Percentiles rank a stretch among this genome's conserved stretches.
Evolutionary conservation across 2,797 vertebrate species (phyloP).

Genomic region (Saxicola maurus): DNA sequence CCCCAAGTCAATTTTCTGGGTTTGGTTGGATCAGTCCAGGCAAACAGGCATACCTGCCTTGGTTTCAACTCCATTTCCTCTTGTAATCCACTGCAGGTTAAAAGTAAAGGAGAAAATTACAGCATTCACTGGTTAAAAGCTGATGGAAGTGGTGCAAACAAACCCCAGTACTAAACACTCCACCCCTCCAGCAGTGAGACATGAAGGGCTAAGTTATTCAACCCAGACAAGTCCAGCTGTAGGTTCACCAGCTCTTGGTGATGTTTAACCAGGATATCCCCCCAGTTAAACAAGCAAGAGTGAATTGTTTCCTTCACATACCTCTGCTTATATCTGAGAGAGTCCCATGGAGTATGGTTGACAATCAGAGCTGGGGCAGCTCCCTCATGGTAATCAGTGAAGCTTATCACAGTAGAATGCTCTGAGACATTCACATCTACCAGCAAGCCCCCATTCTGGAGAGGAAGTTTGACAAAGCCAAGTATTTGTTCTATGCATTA

Average conservation of each 20-base stretch:
- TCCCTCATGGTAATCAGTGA: conserved; percentile 90
- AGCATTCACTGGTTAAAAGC: not conserved
- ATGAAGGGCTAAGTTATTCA: not conserved
- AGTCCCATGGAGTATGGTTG: conserved; percentile 84
- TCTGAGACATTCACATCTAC: conserved; percentile 86
- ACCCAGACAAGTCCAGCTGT: not conserved
- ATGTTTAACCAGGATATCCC: not conserved
- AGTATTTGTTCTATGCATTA: not conserved
- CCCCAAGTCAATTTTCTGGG: conserved; percentile 81
- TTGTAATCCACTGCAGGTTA: conserved; percentile 61
- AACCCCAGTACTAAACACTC: accelerated
- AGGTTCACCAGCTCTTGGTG: not conserved
- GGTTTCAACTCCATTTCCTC: conserved; percentile 76
- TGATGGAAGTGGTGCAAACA: not conserved
- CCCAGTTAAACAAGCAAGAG: not conserved
- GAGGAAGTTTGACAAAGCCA: not conserved
- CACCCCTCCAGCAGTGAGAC: not conserved
- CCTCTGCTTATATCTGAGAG: conserved; percentile 85
- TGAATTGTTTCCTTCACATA: conserved; percentile 38
- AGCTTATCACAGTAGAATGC: conserved; percentile 85
- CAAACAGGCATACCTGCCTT: conserved; percentile 82
- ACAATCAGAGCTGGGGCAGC: conserved; percentile 89
- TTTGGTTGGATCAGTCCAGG: conserved; percentile 88
- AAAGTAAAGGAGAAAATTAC: not conserved
- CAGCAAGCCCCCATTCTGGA: conserved; percentile 85